Conservation (phyloP, 2,888 invertebrate species). For the Agriopis aurantiaria region DNA sequence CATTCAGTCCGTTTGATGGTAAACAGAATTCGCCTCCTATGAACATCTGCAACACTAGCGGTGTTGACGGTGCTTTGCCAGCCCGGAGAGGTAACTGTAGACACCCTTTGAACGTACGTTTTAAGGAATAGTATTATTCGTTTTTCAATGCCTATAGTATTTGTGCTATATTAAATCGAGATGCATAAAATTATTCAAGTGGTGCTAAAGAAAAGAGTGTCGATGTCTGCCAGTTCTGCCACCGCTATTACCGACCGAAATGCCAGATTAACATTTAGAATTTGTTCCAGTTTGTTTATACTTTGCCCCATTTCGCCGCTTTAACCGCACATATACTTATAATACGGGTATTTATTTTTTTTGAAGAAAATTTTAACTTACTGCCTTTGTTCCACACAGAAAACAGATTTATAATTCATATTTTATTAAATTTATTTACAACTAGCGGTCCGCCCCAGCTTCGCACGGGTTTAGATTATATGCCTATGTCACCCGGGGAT, state of each 20-base stretch:
- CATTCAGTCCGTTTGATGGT: too few relatives aligned
- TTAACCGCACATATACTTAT: slow-evolving; percentile 48
- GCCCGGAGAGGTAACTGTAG: too few relatives aligned
- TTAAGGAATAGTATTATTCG: too few relatives aligned
- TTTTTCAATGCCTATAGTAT: too few relatives aligned
- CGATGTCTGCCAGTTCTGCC: slow-evolving; percentile 45
- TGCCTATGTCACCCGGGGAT: too few relatives aligned
- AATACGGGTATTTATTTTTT: slow-evolving; percentile 38
- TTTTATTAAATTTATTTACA: too few relatives aligned
- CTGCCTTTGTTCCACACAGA: neutral
- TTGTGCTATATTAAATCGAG: neutral
- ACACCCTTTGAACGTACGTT: too few relatives aligned
- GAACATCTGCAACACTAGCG: too few relatives aligned
- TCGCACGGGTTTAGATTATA: too few relatives aligned
- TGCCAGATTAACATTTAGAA: slow-evolving; percentile 80
- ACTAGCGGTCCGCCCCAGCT: too few relatives aligned
- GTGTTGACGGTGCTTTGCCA: too few relatives aligned
- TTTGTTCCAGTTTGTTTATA: slow-evolving; percentile 72
- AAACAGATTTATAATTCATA: neutral
- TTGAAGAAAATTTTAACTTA: neutral
- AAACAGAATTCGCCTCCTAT: too few relatives aligned
- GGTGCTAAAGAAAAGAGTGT: slow-evolving; percentile 19
- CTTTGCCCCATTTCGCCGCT: slow-evolving; percentile 65
- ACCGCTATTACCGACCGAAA: slow-evolving; percentile 63
- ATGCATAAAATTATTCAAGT: slow-evolving; percentile 22